phyloP scores from a whole-genome alignment of 2,113 vertebrate species.

The Gobio gobio region DNA sequence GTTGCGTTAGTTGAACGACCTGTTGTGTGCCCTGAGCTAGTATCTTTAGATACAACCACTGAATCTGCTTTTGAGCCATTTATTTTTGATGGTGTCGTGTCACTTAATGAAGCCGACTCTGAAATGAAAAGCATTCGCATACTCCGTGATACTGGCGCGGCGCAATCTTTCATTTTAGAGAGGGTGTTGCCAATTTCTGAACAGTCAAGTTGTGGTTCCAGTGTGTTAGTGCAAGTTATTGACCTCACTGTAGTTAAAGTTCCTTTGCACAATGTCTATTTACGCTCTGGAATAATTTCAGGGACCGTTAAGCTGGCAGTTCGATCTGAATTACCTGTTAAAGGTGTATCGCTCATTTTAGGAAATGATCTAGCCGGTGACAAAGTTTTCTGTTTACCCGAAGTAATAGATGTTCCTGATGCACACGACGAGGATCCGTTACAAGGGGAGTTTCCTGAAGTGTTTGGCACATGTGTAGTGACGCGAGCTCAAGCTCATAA shows the following conservation, averaged over 20 bases:
- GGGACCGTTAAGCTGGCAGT: background rate
- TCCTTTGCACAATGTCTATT: background rate
- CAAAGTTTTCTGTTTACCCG: conserved; percentile 9
- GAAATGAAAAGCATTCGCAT: background rate
- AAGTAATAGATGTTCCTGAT: background rate
- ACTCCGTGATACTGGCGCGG: background rate
- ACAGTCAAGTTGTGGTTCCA: background rate
- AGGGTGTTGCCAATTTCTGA: background rate
- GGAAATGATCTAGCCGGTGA: background rate
- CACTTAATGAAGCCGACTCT: background rate
- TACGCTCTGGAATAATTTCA: background rate
- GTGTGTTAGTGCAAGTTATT: background rate
- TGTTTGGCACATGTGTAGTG: background rate
- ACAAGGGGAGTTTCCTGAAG: background rate
- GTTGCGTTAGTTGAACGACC: background rate
- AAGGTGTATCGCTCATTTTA: no score
- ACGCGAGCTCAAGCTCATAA: background rate
- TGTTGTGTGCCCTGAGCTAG: no score
- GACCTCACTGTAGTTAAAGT: background rate
- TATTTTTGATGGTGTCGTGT: background rate
- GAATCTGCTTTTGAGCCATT: background rate
- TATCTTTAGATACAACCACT: background rate
- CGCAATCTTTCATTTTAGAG: background rate
- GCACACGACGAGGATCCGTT: background rate
- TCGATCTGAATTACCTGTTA: background rate